Evolutionary conservation across 2,113 vertebrate genomes (phyloP).

Genomic region (Aldabrachelys gigantea): DNA sequence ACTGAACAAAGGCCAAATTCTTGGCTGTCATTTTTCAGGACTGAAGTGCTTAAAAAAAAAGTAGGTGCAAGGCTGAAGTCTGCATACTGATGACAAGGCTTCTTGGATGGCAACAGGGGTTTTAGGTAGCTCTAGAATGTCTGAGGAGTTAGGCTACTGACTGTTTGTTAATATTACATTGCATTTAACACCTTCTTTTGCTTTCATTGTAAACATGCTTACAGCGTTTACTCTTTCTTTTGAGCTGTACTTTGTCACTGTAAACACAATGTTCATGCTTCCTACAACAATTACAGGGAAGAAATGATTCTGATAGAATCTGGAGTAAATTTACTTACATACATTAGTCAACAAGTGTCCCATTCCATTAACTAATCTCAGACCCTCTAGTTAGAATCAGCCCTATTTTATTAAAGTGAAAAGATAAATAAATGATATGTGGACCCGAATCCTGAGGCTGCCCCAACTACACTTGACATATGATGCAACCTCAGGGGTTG

Average conservation of each 20-base stretch:
- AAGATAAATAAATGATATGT: background rate
- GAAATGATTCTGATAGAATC: background rate
- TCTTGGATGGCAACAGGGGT: constrained; percentile 28
- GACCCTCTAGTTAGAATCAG: accelerated
- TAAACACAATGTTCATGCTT: background rate
- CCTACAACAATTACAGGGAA: background rate
- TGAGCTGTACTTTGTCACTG: background rate
- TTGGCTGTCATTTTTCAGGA: background rate
- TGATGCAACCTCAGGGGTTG: background rate
- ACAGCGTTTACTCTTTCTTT: background rate
- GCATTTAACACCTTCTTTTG: constrained; percentile 6
- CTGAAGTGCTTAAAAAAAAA: constrained; percentile 46
- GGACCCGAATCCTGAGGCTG: background rate
- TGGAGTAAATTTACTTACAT: background rate
- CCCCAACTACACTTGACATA: background rate
- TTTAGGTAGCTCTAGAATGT: background rate
- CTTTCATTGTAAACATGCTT: background rate
- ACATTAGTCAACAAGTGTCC: background rate
- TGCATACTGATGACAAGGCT: constrained; percentile 18
- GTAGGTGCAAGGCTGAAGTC: background rate
- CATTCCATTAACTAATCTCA: background rate
- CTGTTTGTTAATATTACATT: background rate
- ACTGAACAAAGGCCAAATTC: constrained; percentile 55
- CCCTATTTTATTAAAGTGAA: background rate
- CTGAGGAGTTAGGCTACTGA: background rate